Evolutionary conservation across 2,797 vertebrate genomes (phyloP).

Genomic region (Micrastur ruficollis): DNA sequence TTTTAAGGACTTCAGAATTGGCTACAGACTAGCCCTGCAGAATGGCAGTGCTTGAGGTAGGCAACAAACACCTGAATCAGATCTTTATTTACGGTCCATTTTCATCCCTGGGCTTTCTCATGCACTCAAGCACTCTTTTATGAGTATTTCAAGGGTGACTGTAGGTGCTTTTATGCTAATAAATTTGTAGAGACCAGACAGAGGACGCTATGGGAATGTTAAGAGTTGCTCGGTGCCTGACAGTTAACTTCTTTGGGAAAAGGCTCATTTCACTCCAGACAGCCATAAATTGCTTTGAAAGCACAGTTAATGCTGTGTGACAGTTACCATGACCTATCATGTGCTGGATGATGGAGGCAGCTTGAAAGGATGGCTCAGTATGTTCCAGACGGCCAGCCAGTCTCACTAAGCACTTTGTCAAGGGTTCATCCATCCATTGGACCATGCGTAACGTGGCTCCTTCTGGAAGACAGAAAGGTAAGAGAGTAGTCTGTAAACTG

Average conservation of each 20-base stretch:
- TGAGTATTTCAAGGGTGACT: background rate
- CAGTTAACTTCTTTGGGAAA: background rate
- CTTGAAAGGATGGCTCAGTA: slow-evolving; percentile 61
- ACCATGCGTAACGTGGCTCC: slow-evolving; percentile 15
- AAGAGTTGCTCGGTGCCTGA: background rate
- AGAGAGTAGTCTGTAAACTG: background rate
- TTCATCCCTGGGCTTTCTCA: background rate
- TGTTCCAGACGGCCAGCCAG: slow-evolving; percentile 55
- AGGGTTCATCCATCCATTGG: slow-evolving; percentile 47
- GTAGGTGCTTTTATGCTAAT: background rate
- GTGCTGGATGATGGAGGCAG: slow-evolving; percentile 65
- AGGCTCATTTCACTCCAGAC: background rate
- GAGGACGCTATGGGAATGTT: background rate
- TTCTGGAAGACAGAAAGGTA: slow-evolving; percentile 30
- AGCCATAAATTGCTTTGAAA: background rate
- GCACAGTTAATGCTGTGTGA: background rate
- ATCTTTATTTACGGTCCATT: background rate
- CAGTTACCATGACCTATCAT: slow-evolving; percentile 48
- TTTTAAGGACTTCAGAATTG: background rate
- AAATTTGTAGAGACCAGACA: background rate
- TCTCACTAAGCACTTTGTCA: slow-evolving; percentile 55
- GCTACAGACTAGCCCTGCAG: background rate
- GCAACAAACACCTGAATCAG: background rate
- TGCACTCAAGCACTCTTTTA: background rate
- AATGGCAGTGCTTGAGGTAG: background rate